Percentiles rank a stretch among this genome's conserved stretches.
Evolutionary conservation across 2,797 vertebrate genomes (phyloP).

Genomic region (Danionella dracula): DNA sequence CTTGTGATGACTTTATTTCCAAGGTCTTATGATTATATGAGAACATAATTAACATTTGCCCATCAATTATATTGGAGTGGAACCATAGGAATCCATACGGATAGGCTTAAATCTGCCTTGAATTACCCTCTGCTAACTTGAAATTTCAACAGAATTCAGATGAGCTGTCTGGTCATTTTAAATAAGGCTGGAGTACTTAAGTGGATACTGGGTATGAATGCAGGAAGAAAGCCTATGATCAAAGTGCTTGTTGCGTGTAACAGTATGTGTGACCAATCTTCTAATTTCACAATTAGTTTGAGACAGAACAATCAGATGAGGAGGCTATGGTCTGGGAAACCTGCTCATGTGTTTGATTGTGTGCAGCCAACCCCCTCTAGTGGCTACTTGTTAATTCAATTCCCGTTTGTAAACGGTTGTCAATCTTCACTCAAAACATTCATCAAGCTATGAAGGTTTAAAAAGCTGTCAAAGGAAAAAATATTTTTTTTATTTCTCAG

Average conservation of each 20-base stretch:
- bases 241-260: slow-evolving; percentile 67
- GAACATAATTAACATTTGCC: slow-evolving; percentile 67
- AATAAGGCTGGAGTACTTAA: slow-evolving; percentile 62
- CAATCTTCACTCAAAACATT: neutral
- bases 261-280: slow-evolving; percentile 46
- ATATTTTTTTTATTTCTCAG: neutral
- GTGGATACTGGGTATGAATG: slow-evolving; percentile 61
- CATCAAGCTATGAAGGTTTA: neutral
- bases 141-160: slow-evolving; percentile 71
- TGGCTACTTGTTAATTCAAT: slow-evolving; percentile 55
- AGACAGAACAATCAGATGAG: slow-evolving; percentile 41
- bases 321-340: slow-evolving; percentile 37
- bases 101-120: slow-evolving; percentile 68
- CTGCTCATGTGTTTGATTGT: slow-evolving; percentile 41
- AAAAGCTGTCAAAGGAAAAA: neutral
- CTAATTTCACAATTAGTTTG: slow-evolving; percentile 47
- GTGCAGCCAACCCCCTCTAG: slow-evolving; percentile 72
- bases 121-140: slow-evolving; percentile 68
- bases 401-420: neutral
- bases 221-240: slow-evolving; percentile 72
- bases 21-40: slow-evolving; percentile 49
- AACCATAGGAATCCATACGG: slow-evolving; percentile 57
- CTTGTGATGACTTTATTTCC: slow-evolving; percentile 49
- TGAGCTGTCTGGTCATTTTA: slow-evolving; percentile 69
- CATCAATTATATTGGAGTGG: slow-evolving; percentile 55